phyloP scores from a whole-genome alignment of 2,113 vertebrate species.

The Scatophagus argus region DNA sequence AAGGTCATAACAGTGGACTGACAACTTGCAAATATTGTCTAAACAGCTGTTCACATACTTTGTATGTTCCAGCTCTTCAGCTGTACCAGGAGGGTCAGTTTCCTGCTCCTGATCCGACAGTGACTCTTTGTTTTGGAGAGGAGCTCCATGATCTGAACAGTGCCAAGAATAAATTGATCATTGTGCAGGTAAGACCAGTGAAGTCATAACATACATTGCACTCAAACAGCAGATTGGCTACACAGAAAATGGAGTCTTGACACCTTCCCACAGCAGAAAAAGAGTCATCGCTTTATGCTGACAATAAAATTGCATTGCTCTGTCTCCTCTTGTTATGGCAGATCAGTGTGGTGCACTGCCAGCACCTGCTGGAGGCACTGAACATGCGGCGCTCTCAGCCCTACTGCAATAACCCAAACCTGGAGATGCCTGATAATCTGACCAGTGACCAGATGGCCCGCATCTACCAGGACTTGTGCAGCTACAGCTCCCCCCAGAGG shows the following conservation, averaged over 20 bases:
- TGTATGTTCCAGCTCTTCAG: conserved; percentile 87
- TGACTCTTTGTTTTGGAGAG: conserved; percentile 95
- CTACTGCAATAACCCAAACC: conserved; percentile 71
- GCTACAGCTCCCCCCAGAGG: conserved; percentile 84
- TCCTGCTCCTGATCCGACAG: conserved; percentile 88
- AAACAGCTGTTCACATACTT: neutral
- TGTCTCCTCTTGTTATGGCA: conserved; percentile 36
- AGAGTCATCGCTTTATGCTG: neutral
- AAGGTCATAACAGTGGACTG: neutral
- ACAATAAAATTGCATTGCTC: neutral
- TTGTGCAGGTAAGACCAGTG: conserved; percentile 89
- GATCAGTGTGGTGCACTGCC: conserved; percentile 84
- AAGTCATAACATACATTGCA: neutral
- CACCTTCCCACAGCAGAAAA: neutral
- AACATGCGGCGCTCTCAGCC: conserved; percentile 75
- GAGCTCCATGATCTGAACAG: conserved; percentile 89
- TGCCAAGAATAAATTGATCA: conserved; percentile 91
- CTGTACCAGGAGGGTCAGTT: conserved; percentile 89
- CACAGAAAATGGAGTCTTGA: neutral
- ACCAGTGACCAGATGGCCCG: conserved; percentile 83
- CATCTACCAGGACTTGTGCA: conserved; percentile 86
- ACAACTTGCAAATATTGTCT: neutral
- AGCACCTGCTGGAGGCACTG: conserved; percentile 82
- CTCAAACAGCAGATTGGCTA: neutral
- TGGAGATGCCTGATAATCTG: conserved; percentile 78